Conservation (phyloP, 2,888 invertebrate species). For the Thymelicus lineola region DNA sequence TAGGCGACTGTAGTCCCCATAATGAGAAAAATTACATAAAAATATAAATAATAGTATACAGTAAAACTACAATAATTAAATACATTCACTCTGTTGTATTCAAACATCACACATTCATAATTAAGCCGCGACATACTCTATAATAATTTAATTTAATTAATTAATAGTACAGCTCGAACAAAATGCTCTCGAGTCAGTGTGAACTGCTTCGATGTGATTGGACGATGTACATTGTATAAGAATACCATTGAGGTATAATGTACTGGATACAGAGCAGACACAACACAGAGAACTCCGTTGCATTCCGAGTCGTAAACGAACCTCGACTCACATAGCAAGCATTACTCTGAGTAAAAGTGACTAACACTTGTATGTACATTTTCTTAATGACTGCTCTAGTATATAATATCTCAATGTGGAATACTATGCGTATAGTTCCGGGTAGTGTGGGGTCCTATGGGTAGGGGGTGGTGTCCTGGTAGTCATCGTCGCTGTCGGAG, state of each 20-base stretch:
- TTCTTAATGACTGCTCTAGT: neutral
- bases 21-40: conserved; percentile 64
- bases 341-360: neutral
- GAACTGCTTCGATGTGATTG: conserved; percentile 50
- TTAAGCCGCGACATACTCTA: conserved; percentile 59
- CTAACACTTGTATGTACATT: neutral
- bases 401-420: neutral
- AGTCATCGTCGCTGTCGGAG: conserved; percentile 77
- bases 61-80: conserved; percentile 79
- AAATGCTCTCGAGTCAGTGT: conserved; percentile 41
- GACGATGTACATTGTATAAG: conserved; percentile 53
- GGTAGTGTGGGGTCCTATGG: conserved; percentile 55
- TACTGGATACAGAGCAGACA: neutral
- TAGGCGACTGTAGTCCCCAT: conserved; percentile 61
- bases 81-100: conserved; percentile 77
- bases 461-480: conserved; percentile 78
- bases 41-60: conserved; percentile 60
- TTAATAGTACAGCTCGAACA: conserved; percentile 48
- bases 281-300: no score
- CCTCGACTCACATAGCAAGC: no score
- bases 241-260: conserved; percentile 26
- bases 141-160: conserved; percentile 65
- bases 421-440: conserved; percentile 51
- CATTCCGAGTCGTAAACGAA: no score
- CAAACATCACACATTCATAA: conserved; percentile 60